phyloP scores from a whole-genome alignment of 2,797 vertebrate species.

The Falco biarmicus region DNA sequence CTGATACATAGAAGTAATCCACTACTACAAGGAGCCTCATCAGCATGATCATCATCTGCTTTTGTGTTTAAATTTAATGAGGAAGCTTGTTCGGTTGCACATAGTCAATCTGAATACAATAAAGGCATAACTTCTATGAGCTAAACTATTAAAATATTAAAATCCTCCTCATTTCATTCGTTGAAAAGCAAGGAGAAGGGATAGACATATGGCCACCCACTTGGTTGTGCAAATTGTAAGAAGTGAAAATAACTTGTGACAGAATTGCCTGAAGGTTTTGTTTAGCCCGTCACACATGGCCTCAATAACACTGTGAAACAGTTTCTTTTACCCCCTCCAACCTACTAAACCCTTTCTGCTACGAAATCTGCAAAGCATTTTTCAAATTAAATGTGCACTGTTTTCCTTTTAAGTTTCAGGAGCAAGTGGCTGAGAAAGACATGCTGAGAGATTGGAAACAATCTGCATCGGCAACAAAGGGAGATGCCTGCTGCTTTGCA shows the following conservation, averaged over 20 bases:
- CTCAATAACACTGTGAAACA: slow-evolving; percentile 69
- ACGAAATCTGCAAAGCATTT: slow-evolving; percentile 64
- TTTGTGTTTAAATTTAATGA: slow-evolving; percentile 56
- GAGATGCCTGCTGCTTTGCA: slow-evolving; percentile 62
- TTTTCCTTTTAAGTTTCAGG: slow-evolving; percentile 71
- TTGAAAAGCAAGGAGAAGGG: slow-evolving; percentile 71
- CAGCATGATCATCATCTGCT: slow-evolving; percentile 60
- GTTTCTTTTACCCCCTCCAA: slow-evolving; percentile 45
- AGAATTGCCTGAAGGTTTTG: slow-evolving; percentile 68
- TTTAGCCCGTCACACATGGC: slow-evolving; percentile 74
- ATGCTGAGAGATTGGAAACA: slow-evolving; percentile 49
- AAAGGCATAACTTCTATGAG: slow-evolving; percentile 58
- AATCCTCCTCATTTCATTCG: slow-evolving; percentile 64
- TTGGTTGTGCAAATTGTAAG: slow-evolving; percentile 64
- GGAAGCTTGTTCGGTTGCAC: slow-evolving; percentile 64
- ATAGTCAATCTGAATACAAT: slow-evolving; percentile 73
- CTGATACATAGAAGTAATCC: neutral
- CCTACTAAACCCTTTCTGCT: slow-evolving; percentile 32
- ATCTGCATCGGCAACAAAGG: slow-evolving; percentile 37
- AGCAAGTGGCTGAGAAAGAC: slow-evolving; percentile 63
- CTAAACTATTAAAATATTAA: slow-evolving; percentile 52
- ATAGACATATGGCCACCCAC: slow-evolving; percentile 77
- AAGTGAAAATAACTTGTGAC: slow-evolving; percentile 73
- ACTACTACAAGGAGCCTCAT: slow-evolving; percentile 13
- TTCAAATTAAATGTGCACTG: slow-evolving; percentile 69